Evolutionary conservation across 2,888 invertebrate species (phyloP), one percentile per base, ranked within the genome.

Genomic region (Drosophila incognita): DNA sequence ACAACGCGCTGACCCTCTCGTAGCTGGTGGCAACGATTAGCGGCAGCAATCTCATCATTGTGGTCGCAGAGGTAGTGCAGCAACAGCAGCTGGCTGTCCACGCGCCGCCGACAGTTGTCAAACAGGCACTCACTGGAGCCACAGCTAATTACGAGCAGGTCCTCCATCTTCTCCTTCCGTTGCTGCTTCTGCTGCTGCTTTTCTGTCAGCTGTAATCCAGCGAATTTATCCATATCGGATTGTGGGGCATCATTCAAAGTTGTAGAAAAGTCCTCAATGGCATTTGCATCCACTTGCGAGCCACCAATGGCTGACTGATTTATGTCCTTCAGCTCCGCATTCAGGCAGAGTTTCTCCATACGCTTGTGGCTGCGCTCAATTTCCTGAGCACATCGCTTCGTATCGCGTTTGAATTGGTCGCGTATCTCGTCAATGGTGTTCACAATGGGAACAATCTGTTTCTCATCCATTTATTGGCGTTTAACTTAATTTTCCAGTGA

Each of bases 21-120:
- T 35, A 87, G 18, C 24, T 69, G 58, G 13, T 67, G 71, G 15
- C 54, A 75, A 13, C 60, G 53, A 27, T 54, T 52, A 3, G 53
- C 42, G 6, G 57, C 54, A 2, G 29, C 27, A 0, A 60, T 35
- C n/a, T 67, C 46, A 15, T 67, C 62, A 15, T 67, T 63, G 21
- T 87, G 87, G 27, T 86, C 76, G 33, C 56, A 70, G 27, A 77
- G 57, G 38, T 85, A 87, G 74, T 88, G 88, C 29, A 79, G 70
- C 57, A 75, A 35, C 5, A 81, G 51, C 27, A 88, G 46, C 52
- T 83, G 90, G 33, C 64, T 81, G 48, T 89, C 74, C 2, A 87
- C 53, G 8, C 24, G 40, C 0, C 58, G 72, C 4, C 42, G 60
- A 27, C 87, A 87, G 31, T 69, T n/a, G 0, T 74, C 68, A 18